phyloP scores from a whole-genome alignment of 2,797 vertebrate genomes.

The Orientallactaga sibirica region DNA sequence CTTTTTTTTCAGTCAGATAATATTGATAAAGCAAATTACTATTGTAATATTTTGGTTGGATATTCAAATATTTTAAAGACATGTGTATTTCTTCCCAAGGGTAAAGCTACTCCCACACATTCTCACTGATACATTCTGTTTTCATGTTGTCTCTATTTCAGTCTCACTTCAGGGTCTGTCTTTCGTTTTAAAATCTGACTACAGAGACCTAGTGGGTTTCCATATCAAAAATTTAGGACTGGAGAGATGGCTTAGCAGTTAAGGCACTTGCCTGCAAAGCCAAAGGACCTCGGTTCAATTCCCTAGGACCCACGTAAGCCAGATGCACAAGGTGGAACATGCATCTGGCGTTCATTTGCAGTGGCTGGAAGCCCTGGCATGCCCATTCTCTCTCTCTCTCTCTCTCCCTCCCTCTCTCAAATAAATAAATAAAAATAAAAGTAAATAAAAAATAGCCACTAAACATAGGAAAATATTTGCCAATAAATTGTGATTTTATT shows the following conservation, averaged over 20 bases:
- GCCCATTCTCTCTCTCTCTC: no score
- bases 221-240: neutral
- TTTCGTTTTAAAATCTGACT: conserved; percentile 49
- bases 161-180: fast-evolving
- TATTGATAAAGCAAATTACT: neutral
- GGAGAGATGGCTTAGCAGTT: no score
- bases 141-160: neutral
- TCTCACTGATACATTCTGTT: neutral
- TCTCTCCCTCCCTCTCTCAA: no score
- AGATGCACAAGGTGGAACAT: no score
- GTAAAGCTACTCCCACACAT: neutral
- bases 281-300: no score
- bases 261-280: no score
- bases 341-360: no score
- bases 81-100: neutral
- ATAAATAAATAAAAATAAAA: no score
- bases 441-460: neutral
- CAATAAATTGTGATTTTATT: neutral
- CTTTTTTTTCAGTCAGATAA: conserved; percentile 10
- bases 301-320: no score
- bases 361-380: no score
- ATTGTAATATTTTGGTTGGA: neutral
- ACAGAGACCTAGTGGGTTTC: neutral
- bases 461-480: neutral
- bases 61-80: neutral